phyloP scores from a whole-genome alignment of 2,113 vertebrate genomes.

The Spheniscus mendiculus region DNA sequence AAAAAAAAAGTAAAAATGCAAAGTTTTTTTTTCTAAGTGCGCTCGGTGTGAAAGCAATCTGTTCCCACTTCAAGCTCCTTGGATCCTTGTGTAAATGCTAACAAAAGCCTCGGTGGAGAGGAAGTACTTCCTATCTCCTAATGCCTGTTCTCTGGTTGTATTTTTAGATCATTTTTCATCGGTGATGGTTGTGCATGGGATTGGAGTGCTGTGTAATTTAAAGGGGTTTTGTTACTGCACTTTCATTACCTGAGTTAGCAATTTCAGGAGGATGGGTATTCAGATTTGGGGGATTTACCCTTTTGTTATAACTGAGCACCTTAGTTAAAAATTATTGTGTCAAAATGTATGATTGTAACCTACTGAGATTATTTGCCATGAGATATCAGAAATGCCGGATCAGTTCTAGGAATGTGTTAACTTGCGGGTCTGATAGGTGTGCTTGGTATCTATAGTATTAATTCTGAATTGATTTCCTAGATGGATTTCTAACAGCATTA shows the following conservation, averaged over 20 bases:
- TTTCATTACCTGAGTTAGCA: neutral
- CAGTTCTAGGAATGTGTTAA: neutral
- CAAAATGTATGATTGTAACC: neutral
- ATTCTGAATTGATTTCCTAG: neutral
- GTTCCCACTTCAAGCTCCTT: neutral
- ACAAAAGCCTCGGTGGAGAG: neutral
- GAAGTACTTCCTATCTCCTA: conserved; percentile 39
- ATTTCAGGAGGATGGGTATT: neutral
- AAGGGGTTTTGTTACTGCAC: neutral
- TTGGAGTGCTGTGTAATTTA: neutral
- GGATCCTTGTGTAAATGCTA: neutral
- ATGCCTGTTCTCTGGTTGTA: neutral
- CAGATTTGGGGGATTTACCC: neutral
- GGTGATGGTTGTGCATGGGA: neutral
- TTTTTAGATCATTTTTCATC: conserved; percentile 11
- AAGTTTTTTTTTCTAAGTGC: neutral
- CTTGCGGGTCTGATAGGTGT: neutral
- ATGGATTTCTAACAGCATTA: neutral
- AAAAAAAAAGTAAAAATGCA: neutral
- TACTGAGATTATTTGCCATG: neutral
- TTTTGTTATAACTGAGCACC: neutral
- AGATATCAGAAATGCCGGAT: neutral
- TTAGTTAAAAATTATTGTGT: neutral
- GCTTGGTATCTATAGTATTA: neutral
- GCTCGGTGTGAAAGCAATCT: neutral